Percentiles rank a stretch among this genome's conserved stretches.
Evolutionary conservation across 2,797 vertebrate species (phyloP).

Genomic region (Arrhamphus sclerolepis): DNA sequence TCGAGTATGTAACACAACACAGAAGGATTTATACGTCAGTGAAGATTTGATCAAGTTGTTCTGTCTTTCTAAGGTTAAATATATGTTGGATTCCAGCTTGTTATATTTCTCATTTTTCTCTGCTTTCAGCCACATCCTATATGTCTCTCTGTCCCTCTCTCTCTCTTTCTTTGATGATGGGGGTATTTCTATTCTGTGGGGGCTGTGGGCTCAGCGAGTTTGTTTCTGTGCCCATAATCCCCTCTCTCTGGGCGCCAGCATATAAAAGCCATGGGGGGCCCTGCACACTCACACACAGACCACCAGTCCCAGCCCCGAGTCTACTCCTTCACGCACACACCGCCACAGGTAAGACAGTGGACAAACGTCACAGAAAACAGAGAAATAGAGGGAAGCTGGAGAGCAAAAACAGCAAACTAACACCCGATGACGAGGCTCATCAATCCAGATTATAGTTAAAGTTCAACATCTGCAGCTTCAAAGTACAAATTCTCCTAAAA

Average conservation of each 20-base stretch:
- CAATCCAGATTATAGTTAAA: too few relatives aligned
- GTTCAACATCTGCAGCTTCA: too few relatives aligned
- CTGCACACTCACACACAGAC: conserved; percentile 62
- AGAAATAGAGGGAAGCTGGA: neutral
- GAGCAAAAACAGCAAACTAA: neutral
- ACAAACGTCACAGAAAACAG: conserved; percentile 41
- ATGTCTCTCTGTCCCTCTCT: conserved; percentile 8
- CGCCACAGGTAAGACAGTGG: conserved; percentile 79
- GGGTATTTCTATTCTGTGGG: conserved; percentile 82
- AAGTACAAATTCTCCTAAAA: too few relatives aligned
- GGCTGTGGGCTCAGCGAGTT: conserved; percentile 83
- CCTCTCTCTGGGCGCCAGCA: conserved; percentile 65
- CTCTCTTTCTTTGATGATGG: conserved; percentile 82
- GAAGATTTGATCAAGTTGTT: neutral
- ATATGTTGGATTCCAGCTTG: neutral
- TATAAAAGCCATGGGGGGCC: conserved; percentile 76
- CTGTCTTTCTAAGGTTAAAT: neutral
- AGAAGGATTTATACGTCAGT: neutral
- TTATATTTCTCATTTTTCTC: conserved; percentile 28
- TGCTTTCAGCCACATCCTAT: conserved; percentile 23
- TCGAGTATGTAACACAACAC: too few relatives aligned
- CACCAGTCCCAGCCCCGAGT: conserved; percentile 64
- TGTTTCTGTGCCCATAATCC: conserved; percentile 81
- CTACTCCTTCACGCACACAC: conserved; percentile 73
- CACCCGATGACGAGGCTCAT: neutral